These are phyloP conservation scores for Scalopus aquaticus DNA, from an alignment of 2,113 vertebrate species.

Conservation along the genomic window DNA sequence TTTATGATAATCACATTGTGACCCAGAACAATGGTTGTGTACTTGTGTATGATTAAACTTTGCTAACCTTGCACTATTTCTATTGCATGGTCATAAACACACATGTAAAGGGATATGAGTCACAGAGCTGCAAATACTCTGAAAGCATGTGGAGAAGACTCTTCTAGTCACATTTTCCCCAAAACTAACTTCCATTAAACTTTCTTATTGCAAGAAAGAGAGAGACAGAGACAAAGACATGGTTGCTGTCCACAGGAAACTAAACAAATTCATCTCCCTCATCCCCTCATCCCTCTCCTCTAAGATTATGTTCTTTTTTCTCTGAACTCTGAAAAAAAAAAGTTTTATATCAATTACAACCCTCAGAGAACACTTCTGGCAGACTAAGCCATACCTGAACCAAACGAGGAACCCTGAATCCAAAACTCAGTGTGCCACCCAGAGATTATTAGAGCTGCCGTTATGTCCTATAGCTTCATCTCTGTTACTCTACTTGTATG, in stretches of 20 bases:
- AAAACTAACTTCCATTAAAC: not conserved
- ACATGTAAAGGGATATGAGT: not conserved
- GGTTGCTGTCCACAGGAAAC: not conserved
- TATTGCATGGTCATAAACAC: not conserved
- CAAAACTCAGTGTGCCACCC: not conserved
- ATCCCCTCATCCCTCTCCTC: not conserved
- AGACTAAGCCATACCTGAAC: not conserved
- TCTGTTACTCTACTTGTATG: not conserved
- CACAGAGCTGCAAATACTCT: not conserved
- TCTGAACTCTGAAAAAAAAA: not conserved
- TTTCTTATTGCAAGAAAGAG: not conserved
- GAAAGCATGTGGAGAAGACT: not conserved
- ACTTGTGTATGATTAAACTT: not conserved
- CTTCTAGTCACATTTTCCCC: not conserved
- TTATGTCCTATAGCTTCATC: not conserved
- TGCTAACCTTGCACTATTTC: not conserved
- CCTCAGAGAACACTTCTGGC: not conserved
- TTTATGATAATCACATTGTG: not conserved
- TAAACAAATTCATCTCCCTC: not conserved
- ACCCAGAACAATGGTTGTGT: not conserved
- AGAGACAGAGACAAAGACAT: not conserved
- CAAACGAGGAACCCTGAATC: not conserved
- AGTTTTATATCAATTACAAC: not conserved
- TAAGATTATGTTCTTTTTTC: not conserved
- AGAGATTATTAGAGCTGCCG: not conserved